Base-by-base conservation (phyloP, 2,888 invertebrate species). In the Drosophila silvestris region DNA sequence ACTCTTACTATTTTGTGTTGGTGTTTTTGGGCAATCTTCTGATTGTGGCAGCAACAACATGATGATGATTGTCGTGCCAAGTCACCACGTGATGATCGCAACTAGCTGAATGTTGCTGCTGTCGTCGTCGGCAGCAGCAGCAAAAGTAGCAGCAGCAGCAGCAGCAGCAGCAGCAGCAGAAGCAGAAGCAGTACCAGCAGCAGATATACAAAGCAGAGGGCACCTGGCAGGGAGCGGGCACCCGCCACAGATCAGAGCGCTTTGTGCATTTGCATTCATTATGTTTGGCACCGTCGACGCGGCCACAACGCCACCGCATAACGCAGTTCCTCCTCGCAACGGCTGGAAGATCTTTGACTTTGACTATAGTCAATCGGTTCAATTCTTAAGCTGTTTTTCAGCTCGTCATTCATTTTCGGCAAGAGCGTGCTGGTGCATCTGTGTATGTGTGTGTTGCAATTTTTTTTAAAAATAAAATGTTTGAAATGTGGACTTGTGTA, bases 181-280 rank as follows among this genome's bases (percentile, higher is more conserved):
- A 32, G 47, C 39, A 37, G 50, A 63, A 57, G 33, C 35, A 44
- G 37, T 14, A 44, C 52, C 22, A 41, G 62, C 22, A 60, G 57
- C 26, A 53, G 37, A 14, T 35, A 28, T 5, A 60, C 51, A 51
- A 30, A 32, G 65, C 59, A 67, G 80, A 74, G 79, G 78, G 73
- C 78, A 72, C 73, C 63, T 66, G 64, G 77, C 51, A 39, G 70
- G 58, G 58, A 69, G 52, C 47, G 71, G 83, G 85, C 83, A 70
- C 65, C 85, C 82, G 74, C 73, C 73, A 74, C 73, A 90, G 90
- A 90, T 85, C 89, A 78, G 63, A 60, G 64, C 51, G 52, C 58
- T 77, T 77, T 85, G 74, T 86, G 86, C 85, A 86, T 86, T 86
- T 85, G 91, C 87, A 91, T 84, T 91, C 91, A 88, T 88, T 90